A percentile compares a stretch with the other conserved stretches of the same genome.
phyloP scores from a whole-genome alignment of 2,113 vertebrate species.

The Myiozetetes cayanensis region DNA sequence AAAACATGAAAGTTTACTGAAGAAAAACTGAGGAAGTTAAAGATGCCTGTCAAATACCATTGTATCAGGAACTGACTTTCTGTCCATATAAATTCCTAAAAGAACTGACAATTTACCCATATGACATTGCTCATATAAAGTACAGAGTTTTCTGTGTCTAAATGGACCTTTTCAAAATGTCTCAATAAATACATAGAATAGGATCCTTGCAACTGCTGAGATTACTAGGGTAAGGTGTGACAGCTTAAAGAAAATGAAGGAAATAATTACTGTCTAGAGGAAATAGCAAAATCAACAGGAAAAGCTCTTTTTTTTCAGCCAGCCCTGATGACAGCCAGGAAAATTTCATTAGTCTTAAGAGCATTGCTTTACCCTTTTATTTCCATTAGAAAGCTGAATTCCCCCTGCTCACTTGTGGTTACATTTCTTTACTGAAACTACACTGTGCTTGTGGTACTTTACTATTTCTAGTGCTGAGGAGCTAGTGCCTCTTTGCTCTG shows the following conservation, averaged over 20 bases:
- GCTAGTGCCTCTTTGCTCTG: not conserved
- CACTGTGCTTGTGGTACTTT: not conserved
- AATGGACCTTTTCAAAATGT: not conserved
- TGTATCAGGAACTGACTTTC: not conserved
- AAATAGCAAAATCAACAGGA: conserved; percentile 48
- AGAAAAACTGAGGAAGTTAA: not conserved
- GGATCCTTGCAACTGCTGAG: not conserved
- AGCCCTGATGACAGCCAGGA: conserved; percentile 22
- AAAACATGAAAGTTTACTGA: not conserved
- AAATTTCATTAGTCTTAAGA: conserved; percentile 50
- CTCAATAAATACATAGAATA: not conserved
- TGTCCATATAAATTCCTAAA: not conserved
- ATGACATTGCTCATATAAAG: not conserved
- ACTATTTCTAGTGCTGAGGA: not conserved
- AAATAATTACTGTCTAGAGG: conserved; percentile 27
- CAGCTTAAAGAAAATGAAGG: conserved; percentile 22
- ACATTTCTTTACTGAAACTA: conserved; percentile 2
- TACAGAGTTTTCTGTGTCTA: not conserved
- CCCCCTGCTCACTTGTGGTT: not conserved
- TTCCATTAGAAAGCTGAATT: conserved; percentile 24
- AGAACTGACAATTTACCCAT: not conserved
- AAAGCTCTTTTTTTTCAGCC: not conserved
- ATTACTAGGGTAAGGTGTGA: not conserved
- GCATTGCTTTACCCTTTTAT: conserved; percentile 21
- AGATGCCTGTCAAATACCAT: not conserved